Base-by-base conservation (phyloP, 2,888 invertebrate species). In the Phasia obesa region DNA sequence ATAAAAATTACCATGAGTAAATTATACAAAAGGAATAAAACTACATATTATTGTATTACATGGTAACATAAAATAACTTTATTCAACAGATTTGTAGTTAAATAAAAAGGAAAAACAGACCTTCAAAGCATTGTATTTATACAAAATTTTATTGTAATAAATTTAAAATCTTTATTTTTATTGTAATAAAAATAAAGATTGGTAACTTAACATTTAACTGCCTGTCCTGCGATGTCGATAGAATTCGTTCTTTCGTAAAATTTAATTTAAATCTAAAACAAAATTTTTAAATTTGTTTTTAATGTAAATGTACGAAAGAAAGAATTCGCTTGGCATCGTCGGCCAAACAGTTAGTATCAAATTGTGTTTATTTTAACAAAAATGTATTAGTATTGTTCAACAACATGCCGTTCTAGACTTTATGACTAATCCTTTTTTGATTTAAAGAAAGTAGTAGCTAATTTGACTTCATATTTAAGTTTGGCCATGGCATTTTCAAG, bases 381-480 rank as follows among this genome's bases (percentile, higher is more conserved):
- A 60, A 1, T 17, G 6, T 67, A 6, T 35, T 21, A 17, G 19
- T 2, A 31, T 60, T 55, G 23, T 35, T 38, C 25, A 38, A 57
- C 25, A 71, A 38, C 38, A 78, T 31, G 19, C 1, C 19, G 9
- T 38, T 31, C 38, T 19, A 49, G 38, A 13, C 21, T 27, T 27
- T 42, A 38, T 27, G 15, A 31, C 38, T 74, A 80, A 60, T 67
- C 35, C 47, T 42, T 60, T 47, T 23, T 27, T 17, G 55, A 7
- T 27, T 38, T 65, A 9, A 80, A 62, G 53, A 2, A 21, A 21
- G 44, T n/a, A 44, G 17, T 44, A 55, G 83, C 75, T 71, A 86
- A 51, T 42, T 85, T 67, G 64, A 87, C 57, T n/a, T 85, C 88
- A 76, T 84, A 87, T 85, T 85, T 85, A 27, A 88, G 84, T 84